Conservation (phyloP, 2,888 invertebrate species). For the Cephus spinipes region DNA sequence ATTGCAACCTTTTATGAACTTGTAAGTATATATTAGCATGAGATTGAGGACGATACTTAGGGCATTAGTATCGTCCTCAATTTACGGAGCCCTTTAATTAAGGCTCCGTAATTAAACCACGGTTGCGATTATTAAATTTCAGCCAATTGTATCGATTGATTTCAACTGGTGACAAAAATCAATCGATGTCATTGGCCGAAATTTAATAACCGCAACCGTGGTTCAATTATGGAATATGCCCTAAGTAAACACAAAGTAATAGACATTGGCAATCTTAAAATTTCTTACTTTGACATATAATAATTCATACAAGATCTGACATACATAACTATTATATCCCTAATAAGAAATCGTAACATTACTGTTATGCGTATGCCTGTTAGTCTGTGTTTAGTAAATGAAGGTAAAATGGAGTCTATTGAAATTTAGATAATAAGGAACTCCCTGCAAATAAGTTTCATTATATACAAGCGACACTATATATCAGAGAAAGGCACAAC, state of each 20-base stretch:
- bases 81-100: too few species aligned
- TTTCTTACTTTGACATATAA: neutral
- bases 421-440: neutral
- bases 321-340: neutral
- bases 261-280: neutral
- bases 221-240: too few species aligned
- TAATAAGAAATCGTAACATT: neutral
- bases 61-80: too few species aligned
- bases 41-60: neutral
- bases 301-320: neutral
- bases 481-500: conserved; percentile 79
- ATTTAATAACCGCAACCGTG: too few species aligned
- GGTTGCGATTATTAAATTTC: too few species aligned
- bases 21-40: neutral
- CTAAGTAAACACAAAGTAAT: neutral
- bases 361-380: neutral
- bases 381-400: neutral
- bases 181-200: too few species aligned
- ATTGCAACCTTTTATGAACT: neutral
- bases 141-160: too few species aligned
- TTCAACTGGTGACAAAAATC: too few species aligned
- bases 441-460: neutral
- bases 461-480: neutral
- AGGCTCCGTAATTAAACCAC: too few species aligned
- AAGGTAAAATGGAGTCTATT: neutral